Evolutionary conservation across 2,797 vertebrate genomes (phyloP).

Genomic region (Spheniscus humboldti): DNA sequence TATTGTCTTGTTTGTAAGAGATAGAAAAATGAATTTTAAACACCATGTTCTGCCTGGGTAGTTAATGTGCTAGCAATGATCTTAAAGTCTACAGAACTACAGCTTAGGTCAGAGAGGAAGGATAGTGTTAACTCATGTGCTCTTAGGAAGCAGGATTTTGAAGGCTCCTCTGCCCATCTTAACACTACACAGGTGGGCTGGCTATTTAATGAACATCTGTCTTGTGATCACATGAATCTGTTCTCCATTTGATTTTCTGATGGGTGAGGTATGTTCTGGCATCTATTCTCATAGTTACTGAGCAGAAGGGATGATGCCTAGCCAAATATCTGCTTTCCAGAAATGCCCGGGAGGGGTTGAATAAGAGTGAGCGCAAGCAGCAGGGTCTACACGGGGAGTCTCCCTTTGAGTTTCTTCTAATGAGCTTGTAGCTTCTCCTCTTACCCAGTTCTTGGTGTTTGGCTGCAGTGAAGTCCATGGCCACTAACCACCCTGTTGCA

Average conservation of each 20-base stretch:
- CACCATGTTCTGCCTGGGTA: not conserved
- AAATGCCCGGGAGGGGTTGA: not conserved
- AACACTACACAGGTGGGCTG: not conserved
- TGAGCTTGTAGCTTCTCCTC: not conserved
- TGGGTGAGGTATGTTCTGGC: not conserved
- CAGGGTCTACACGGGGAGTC: rapidly evolving
- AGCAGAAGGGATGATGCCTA: not conserved
- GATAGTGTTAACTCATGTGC: not conserved
- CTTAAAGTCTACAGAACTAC: not conserved
- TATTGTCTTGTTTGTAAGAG: not conserved
- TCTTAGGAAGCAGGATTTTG: not conserved
- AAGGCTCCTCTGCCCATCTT: not conserved
- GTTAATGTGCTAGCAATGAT: not conserved
- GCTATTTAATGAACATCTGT: not conserved
- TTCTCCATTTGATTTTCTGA: not conserved
- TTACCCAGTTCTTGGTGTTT: not conserved
- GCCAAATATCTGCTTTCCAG: not conserved
- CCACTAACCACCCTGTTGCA: not conserved
- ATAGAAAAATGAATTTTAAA: not conserved
- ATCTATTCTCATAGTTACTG: not conserved
- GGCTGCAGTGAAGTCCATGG: not conserved
- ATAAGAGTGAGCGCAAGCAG: not conserved
- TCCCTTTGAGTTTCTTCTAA: not conserved
- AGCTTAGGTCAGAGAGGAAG: not conserved
- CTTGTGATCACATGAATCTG: not conserved